Percentiles rank a stretch among this genome's conserved stretches.
phyloP scores from a whole-genome alignment of 2,888 invertebrate species.

The Esperia sulphurella region DNA sequence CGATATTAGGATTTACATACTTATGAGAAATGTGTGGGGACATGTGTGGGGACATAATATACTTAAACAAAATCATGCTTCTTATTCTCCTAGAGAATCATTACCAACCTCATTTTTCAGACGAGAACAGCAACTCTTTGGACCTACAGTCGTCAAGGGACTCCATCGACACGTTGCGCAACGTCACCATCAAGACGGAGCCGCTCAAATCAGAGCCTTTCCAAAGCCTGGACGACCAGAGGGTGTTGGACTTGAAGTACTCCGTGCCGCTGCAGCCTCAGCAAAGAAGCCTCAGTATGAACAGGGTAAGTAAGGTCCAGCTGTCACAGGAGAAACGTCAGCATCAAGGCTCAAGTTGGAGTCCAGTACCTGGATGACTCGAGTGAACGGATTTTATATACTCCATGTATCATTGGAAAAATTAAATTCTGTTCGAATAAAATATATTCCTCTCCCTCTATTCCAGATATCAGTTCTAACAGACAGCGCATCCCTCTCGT shows the following conservation, averaged over 20 bases:
- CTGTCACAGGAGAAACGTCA: too few species aligned
- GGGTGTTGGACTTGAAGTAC: conserved; percentile 66
- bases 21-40: too few species aligned
- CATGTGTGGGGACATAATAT: too few species aligned
- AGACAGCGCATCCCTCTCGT: conserved; percentile 48
- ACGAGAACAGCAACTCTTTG: conserved; percentile 65
- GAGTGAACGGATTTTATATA: too few species aligned
- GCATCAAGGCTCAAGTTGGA: too few species aligned
- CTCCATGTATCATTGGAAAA: too few species aligned
- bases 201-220: conserved; percentile 56
- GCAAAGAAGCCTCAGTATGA: conserved; percentile 74
- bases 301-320: conserved; percentile 51
- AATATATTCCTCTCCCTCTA: not conserved
- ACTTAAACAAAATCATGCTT: too few species aligned
- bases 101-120: conserved; percentile 28
- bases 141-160: conserved; percentile 70
- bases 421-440: too few species aligned
- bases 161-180: conserved; percentile 69
- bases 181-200: conserved; percentile 67
- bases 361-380: too few species aligned
- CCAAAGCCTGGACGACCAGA: conserved; percentile 59
- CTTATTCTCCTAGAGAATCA: too few species aligned
- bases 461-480: conserved; percentile 69
- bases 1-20: too few species aligned
- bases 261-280: conserved; percentile 61